Conservation (phyloP, 2,113 vertebrate species). For the Pomatostomus ruficeps region DNA sequence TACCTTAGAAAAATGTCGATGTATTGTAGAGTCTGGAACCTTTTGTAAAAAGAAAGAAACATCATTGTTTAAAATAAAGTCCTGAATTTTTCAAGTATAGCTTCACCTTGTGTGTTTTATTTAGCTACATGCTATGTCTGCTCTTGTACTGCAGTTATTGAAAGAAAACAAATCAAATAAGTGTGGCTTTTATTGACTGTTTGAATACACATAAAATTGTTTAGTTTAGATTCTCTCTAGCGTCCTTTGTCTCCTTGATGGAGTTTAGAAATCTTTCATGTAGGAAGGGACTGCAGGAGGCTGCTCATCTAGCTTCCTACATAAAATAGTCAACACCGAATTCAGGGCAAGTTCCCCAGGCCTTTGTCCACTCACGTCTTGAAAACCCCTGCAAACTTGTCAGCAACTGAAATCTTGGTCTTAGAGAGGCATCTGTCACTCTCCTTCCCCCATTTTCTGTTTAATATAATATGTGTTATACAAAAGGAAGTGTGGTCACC, state of each 20-base stretch:
- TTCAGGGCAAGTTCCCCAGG: neutral
- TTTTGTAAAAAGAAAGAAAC: neutral
- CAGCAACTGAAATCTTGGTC: neutral
- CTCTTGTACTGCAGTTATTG: neutral
- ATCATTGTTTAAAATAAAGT: neutral
- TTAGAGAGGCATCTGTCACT: neutral
- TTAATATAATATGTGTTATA: neutral
- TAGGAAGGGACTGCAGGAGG: neutral
- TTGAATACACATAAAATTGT: neutral
- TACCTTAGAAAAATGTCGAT: neutral
- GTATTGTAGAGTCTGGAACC: neutral
- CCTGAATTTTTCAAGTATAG: neutral
- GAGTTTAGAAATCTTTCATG: neutral
- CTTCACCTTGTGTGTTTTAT: neutral
- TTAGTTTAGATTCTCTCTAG: neutral
- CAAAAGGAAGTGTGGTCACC: neutral
- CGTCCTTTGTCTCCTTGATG: neutral
- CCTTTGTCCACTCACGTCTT: neutral
- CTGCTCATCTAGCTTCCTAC: neutral
- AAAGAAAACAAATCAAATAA: neutral
- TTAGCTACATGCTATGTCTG: fast-evolving
- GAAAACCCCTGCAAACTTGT: neutral
- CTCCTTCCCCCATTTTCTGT: neutral
- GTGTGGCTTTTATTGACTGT: neutral
- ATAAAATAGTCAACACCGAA: neutral